A percentile compares a stretch with the other conserved stretches of the same genome.
These are phyloP conservation scores for Naso thynnoides DNA, from an alignment of 2,797 vertebrate genomes.

Conservation along the genomic window DNA sequence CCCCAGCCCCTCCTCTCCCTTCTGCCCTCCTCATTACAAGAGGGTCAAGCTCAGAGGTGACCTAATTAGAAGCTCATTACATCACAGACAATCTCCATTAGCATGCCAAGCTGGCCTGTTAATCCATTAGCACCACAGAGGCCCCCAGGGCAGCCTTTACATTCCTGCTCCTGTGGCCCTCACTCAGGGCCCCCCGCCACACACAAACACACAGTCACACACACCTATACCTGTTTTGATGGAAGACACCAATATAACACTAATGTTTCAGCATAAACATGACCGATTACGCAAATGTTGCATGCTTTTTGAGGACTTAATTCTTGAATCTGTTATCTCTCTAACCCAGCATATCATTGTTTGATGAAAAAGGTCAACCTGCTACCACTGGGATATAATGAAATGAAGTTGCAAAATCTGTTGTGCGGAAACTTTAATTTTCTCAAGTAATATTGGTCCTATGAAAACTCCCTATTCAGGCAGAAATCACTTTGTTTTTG, in stretches of 20 bases:
- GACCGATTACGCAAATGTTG: constrained; percentile 19
- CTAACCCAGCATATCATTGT: not conserved
- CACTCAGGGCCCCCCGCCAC: constrained; percentile 68
- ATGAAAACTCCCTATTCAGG: constrained; percentile 56
- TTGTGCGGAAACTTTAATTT: constrained; percentile 1
- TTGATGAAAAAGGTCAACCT: not conserved
- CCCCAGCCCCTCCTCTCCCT: constrained; percentile 74
- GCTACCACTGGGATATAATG: not conserved
- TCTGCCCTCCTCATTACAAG: constrained; percentile 87
- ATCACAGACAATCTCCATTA: constrained; percentile 94
- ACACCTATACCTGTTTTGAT: constrained; percentile 43
- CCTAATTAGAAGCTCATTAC: constrained; percentile 99
- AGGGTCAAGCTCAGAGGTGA: constrained; percentile 95
- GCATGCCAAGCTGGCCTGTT: constrained; percentile 91
- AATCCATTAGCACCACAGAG: constrained; percentile 91
- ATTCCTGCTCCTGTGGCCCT: constrained; percentile 87
- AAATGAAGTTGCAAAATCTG: constrained; percentile 4
- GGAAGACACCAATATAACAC: constrained; percentile 25
- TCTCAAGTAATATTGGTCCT: constrained; percentile 4
- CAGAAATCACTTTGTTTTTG: constrained; percentile 44
- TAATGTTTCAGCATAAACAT: constrained; percentile 6
- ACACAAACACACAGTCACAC: constrained; percentile 64
- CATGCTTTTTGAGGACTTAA: not conserved
- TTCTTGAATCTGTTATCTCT: not conserved
- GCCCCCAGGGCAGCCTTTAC: constrained; percentile 86